Evolutionary conservation across 2,797 vertebrate species (phyloP), one percentile per base, ranked within the genome.

Genomic region (Clarias platycephalus): DNA sequence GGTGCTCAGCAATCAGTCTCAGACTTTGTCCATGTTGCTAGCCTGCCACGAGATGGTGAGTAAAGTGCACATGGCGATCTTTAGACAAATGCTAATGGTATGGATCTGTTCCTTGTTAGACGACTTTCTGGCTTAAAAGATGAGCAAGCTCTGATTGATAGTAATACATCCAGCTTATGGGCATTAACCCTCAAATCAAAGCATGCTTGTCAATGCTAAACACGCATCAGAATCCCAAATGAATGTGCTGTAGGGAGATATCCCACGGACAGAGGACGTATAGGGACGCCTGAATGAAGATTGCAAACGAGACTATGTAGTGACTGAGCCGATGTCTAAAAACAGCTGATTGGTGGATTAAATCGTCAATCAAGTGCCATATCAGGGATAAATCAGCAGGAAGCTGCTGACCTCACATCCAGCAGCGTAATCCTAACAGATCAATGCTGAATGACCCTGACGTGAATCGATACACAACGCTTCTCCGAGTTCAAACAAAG

Each of bases 301-400:
- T 24, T 60, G 22, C 13, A 40, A 26, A 72, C 6, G 28, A 80
- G 40, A 66, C 77, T 49, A 24, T 44, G 55, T 18, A 49, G 37
- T 13, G 15, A 66, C 78, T 66, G 81, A 16, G 55, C 71, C 80
- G 40, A 63, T 72, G 83, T 90, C 86, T 83, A 84, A 87, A 87
- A 81, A 34, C 22, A 83, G 74, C 83, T 75, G 85, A 87, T 86
- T 89, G 86, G 84, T 58, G 83, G 87, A 90, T 89, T 89, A 88
- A 76, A 68, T 57, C 84, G 85, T 86, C 90, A 84, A 82, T 89
- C 87, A 88, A 86, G 86, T 49, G 40, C 76, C 76, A 84, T 83
- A 84, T 84, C 78, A 62, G 37, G 75, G 82, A 83, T 83, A 81
- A 85, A 89, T 87, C 53, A 80, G 63, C 72, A 81, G 80, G 86